A percentile compares a stretch with the other conserved stretches of the same genome.
Conservation (phyloP, 2,797 vertebrate species). For the Caiman crocodilus region DNA sequence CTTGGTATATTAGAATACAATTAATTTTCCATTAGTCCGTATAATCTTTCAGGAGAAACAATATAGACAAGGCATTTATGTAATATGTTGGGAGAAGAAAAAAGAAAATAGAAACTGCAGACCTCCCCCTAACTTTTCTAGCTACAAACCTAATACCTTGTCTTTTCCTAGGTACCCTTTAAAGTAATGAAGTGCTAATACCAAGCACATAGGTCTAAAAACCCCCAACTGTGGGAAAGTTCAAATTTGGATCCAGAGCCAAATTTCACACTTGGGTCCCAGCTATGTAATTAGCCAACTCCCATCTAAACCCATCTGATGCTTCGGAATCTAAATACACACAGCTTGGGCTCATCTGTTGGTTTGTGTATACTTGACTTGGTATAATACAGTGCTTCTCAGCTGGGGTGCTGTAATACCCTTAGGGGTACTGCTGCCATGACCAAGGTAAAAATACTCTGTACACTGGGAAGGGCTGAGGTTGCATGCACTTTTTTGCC, state of each 20-base stretch:
- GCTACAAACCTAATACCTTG: neutral
- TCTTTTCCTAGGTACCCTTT: neutral
- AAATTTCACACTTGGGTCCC: neutral
- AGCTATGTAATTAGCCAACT: neutral
- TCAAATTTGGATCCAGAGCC: neutral
- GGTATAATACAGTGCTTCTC: neutral
- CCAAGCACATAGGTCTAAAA: neutral
- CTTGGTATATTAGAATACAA: too few species aligned
- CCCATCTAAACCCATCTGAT: neutral
- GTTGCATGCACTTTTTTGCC: too few species aligned
- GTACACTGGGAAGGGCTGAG: too few species aligned
- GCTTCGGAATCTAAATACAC: neutral
- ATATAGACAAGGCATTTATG: neutral
- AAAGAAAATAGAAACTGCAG: neutral
- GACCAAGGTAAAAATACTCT: too few species aligned
- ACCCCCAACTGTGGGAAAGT: neutral
- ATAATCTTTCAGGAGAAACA: neutral
- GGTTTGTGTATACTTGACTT: neutral
- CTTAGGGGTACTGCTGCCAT: too few species aligned
- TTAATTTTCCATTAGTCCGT: rapidly evolving
- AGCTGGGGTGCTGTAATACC: neutral
- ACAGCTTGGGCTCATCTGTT: neutral
- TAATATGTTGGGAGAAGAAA: neutral
- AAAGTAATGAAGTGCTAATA: neutral
- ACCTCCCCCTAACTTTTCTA: neutral